phyloP scores from a whole-genome alignment of 2,888 invertebrate genomes.

The Belgica antarctica region DNA sequence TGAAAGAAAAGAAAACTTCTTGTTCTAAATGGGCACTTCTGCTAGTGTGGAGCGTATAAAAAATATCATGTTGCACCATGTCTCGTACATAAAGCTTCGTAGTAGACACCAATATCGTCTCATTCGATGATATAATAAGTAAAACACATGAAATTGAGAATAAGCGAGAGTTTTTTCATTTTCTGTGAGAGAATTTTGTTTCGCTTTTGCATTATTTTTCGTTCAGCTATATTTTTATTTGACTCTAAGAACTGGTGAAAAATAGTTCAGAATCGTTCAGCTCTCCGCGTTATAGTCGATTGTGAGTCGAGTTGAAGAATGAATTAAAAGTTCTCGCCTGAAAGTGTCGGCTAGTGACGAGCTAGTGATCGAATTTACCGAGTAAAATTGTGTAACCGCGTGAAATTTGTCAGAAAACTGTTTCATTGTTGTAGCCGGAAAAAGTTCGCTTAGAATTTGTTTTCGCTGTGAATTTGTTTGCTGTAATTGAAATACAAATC shows the following conservation, averaged over 20 bases:
- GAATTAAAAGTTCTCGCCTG: not conserved
- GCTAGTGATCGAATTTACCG: not conserved
- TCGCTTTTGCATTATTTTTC: constrained; percentile 36
- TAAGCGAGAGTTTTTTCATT: constrained; percentile 20
- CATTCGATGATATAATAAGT: constrained; percentile 36
- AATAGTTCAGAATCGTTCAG: constrained; percentile 34
- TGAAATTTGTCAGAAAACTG: not conserved
- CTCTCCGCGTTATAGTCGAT: not conserved
- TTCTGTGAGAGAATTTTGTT: constrained; percentile 32
- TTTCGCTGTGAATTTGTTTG: not conserved
- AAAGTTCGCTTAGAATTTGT: not conserved
- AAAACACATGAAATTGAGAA: constrained; percentile 29
- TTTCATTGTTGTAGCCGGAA: not conserved
- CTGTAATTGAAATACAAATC: not conserved
- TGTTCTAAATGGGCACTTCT: not conserved
- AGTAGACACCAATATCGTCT: constrained; percentile 16
- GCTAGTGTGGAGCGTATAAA: not conserved
- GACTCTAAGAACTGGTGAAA: constrained; percentile 39
- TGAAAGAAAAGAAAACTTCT: not conserved
- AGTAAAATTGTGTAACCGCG: not conserved
- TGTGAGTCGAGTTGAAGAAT: not conserved
- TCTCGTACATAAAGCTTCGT: constrained; percentile 17
- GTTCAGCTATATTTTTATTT: constrained; percentile 41
- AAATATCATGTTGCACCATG: constrained; percentile 38
- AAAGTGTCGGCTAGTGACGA: too few relatives aligned